Evolutionary conservation across 2,888 invertebrate species (phyloP).

Genomic region (Caenorhabditis japonica): DNA sequence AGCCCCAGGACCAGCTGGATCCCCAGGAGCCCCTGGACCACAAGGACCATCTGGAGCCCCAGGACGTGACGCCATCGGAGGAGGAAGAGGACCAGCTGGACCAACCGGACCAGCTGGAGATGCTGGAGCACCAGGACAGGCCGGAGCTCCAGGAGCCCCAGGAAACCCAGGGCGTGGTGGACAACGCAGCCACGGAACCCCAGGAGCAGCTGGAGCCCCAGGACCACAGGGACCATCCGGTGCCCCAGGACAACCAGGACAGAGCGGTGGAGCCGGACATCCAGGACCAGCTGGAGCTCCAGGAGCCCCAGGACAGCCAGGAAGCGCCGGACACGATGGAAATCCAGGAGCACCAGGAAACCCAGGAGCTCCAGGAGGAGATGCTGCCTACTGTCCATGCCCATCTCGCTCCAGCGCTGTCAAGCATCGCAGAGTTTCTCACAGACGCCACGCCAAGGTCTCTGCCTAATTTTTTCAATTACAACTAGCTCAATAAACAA

Average conservation of each 20-base stretch:
- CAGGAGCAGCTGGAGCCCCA: constrained; percentile 57
- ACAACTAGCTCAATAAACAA: too few relatives aligned
- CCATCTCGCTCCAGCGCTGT: constrained; percentile 41
- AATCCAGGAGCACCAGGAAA: constrained; percentile 54
- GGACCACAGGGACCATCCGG: constrained; percentile 59
- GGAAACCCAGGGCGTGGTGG: constrained; percentile 42
- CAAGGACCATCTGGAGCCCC: constrained; percentile 58
- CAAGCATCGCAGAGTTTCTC: constrained; percentile 49
- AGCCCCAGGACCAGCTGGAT: constrained; percentile 53
- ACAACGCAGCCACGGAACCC: constrained; percentile 51
- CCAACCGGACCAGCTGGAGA: constrained; percentile 60
- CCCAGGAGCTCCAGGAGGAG: constrained; percentile 55
- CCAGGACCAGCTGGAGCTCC: constrained; percentile 50
- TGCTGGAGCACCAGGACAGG: constrained; percentile 58
- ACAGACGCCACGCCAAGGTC: constrained; percentile 52
- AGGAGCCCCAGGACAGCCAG: constrained; percentile 54
- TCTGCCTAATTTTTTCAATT: constrained; percentile 20
- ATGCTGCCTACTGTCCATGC: constrained; percentile 56
- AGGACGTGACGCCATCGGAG: constrained; percentile 52
- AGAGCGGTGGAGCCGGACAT: constrained; percentile 46
- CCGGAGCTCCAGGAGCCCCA: constrained; percentile 52
- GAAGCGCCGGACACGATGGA: constrained; percentile 45
- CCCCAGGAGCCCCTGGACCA: constrained; percentile 54
- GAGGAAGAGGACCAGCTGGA: constrained; percentile 57
- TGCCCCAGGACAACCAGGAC: constrained; percentile 56